Evolutionary conservation across 2,797 vertebrate species (phyloP).

Genomic region (Columba guinea): DNA sequence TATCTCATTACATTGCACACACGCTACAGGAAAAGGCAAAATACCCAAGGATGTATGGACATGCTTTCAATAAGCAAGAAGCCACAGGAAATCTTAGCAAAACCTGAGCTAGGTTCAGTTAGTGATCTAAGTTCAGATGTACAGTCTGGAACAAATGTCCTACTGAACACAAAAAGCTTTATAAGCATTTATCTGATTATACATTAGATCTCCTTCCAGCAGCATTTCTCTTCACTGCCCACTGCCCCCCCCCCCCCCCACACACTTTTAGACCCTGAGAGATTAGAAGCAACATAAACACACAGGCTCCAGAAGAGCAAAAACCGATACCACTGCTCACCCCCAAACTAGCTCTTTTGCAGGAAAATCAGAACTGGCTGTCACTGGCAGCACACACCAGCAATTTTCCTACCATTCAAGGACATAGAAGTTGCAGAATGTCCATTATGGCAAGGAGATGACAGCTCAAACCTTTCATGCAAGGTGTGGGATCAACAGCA

Average conservation of each 20-base stretch:
- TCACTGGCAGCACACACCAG: not conserved
- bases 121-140: not conserved
- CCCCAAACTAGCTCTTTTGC: not conserved
- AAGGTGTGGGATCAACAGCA: not conserved
- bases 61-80: not conserved
- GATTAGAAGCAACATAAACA: not conserved
- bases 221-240: not conserved
- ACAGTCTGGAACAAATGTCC: not conserved
- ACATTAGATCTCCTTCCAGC: not conserved
- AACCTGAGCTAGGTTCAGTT: not conserved
- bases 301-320: not conserved
- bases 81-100: not conserved
- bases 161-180: not conserved
- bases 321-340: not conserved
- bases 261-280: too few relatives aligned
- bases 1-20: not conserved
- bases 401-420: not conserved
- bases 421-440: not conserved
- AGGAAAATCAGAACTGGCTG: not conserved
- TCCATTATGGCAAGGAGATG: not conserved
- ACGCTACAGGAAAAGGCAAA: not conserved
- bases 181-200: not conserved
- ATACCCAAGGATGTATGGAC: not conserved
- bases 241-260: too few relatives aligned
- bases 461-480: not conserved